Evolutionary conservation across 2,113 vertebrate genomes (phyloP).

Genomic region (Ranitomeya variabilis): DNA sequence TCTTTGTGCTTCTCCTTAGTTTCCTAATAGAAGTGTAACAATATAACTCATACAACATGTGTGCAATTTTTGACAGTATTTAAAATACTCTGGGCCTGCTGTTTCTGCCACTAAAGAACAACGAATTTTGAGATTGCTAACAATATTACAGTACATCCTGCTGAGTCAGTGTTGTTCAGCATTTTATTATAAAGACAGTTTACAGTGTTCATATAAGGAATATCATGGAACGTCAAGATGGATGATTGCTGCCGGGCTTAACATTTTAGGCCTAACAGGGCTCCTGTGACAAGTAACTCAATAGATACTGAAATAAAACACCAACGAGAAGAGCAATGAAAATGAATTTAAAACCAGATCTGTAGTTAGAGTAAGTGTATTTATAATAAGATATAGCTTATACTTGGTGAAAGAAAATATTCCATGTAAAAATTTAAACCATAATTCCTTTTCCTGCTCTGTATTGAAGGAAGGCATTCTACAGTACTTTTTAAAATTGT

Average conservation of each 20-base stretch:
- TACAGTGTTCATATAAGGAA: constrained; percentile 42
- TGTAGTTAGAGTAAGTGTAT: neutral
- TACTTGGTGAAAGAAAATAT: neutral
- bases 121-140: constrained; percentile 19
- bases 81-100: constrained; percentile 38
- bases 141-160: constrained; percentile 41
- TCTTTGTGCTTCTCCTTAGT: constrained; percentile 17
- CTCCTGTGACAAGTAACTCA: constrained; percentile 43
- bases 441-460: neutral
- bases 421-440: neutral
- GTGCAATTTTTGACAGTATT: constrained; percentile 1
- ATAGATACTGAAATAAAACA: constrained; percentile 23
- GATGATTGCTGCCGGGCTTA: constrained; percentile 39
- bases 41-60: constrained; percentile 31
- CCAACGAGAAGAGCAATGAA: neutral
- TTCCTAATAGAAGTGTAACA: neutral
- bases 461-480: neutral
- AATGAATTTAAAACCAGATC: neutral
- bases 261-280: constrained; percentile 28
- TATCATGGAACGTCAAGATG: constrained; percentile 3
- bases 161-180: constrained; percentile 35
- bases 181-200: constrained; percentile 38
- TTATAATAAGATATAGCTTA: neutral
- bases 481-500: neutral
- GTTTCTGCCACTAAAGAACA: constrained; percentile 25